A percentile compares a stretch with the other conserved stretches of the same genome.
phyloP scores from a whole-genome alignment of 35 echinoderm and acorn worm genomes.

The Apostichopus japonicus region DNA sequence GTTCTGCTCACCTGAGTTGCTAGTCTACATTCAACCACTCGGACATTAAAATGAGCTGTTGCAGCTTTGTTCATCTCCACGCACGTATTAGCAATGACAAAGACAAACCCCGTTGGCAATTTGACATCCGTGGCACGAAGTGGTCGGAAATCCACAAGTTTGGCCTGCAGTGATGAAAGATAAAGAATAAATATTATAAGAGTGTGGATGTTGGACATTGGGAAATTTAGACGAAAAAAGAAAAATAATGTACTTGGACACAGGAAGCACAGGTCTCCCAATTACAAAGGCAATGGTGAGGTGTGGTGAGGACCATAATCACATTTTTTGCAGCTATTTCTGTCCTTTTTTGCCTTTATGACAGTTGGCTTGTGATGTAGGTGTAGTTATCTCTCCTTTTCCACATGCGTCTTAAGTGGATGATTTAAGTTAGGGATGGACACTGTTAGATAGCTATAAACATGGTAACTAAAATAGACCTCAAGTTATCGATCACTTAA shows the following conservation, averaged over 20 bases:
- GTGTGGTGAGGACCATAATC: neutral
- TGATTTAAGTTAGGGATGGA: too few species aligned
- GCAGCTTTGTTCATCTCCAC: conserved; percentile 96
- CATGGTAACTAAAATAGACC: too few species aligned
- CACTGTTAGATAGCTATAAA: too few species aligned
- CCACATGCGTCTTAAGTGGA: too few species aligned
- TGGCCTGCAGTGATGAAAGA: conserved; percentile 68
- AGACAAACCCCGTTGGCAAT: conserved; percentile 71
- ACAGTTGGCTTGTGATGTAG: too few species aligned
- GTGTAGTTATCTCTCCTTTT: too few species aligned
- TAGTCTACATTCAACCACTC: conserved; percentile 92
- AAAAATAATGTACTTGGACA: neutral
- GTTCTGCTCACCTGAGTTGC: conserved; percentile 73
- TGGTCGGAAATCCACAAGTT: conserved; percentile 87
- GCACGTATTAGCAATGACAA: conserved; percentile 91
- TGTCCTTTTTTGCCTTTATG: too few species aligned
- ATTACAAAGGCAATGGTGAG: neutral
- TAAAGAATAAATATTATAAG: neutral
- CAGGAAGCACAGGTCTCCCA: too few species aligned
- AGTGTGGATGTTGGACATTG: neutral
- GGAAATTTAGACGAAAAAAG: neutral
- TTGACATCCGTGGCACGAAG: conserved; percentile 72
- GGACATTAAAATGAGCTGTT: conserved; percentile 85
- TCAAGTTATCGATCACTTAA: too few species aligned
- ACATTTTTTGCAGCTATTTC: neutral